Base-by-base conservation (phyloP, 2,797 vertebrate species). In the Anguilla megastoma region DNA sequence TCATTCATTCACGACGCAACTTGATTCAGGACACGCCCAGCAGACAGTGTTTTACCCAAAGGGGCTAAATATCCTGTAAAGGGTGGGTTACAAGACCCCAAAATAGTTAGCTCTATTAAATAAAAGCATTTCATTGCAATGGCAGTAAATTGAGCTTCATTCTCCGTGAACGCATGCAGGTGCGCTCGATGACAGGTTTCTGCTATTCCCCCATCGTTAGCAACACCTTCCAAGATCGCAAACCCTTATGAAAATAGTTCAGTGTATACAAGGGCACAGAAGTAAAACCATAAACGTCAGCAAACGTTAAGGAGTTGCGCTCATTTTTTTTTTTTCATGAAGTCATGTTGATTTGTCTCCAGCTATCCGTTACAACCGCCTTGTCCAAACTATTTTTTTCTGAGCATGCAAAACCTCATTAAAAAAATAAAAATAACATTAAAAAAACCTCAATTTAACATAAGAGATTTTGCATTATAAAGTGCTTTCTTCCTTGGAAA, bases 71-170 rank as follows among this genome's bases (percentile, higher is more conserved):
- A 50, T 69, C 41, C n/a, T 36, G 60, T 45, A 21, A n/a, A 36
- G 66, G 66, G 50, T 71, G 63, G 10, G 66, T 50, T 86, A 50
- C 85, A 86, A 85, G 56, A 63, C 56, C 56, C 56, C 30, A 30
- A 45, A 45, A 58, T 85, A 60, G 45, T 63, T 24, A 63, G 84
- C 84, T 85, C 27, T 63, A 41, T 56, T 85, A 60, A 60, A 60
- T 85, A 85, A 63, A 63, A 85, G n/a, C 54, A 63, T 58, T 56
- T 58, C 30, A 85, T 85, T 36, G 54, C 54, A 85, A 54, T 63
- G 36, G 27, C 56, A 63, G 41, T 82, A 48, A 50, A 82, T 24
- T 82, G 45, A 82, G 79, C 18, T 50, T 82, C 45, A 82, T 24
- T 82, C 9, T 50, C 36, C 36, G 18, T 79, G 45, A 50, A 82